Evolutionary conservation across 2,797 vertebrate species (phyloP).

Genomic region (Myotis myotis): DNA sequence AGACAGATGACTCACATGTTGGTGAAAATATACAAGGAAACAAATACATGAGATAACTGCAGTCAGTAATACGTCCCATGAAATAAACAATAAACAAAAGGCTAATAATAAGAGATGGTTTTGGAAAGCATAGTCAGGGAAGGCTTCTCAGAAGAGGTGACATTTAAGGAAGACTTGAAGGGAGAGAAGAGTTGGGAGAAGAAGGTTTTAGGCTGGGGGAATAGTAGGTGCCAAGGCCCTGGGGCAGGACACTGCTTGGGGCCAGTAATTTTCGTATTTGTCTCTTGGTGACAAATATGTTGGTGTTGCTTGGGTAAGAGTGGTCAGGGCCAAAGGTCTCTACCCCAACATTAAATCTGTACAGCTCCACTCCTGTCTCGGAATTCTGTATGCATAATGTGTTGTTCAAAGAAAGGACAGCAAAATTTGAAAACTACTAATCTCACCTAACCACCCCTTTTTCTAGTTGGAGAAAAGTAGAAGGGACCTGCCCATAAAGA

Average conservation of each 20-base stretch:
- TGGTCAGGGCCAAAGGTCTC: neutral
- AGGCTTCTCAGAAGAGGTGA: neutral
- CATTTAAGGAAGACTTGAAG: neutral
- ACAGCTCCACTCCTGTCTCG: neutral
- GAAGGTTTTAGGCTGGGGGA: neutral
- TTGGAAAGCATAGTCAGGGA: neutral
- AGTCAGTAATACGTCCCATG: neutral
- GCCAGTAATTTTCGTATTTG: neutral
- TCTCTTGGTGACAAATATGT: neutral
- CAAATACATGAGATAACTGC: neutral
- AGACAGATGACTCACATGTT: neutral
- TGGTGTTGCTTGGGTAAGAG: neutral
- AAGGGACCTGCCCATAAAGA: neutral
- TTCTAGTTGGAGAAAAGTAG: neutral
- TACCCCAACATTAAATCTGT: neutral
- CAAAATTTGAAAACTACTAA: neutral
- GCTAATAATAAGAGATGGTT: neutral
- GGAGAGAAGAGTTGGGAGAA: neutral
- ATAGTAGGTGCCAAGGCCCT: neutral
- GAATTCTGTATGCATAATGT: neutral
- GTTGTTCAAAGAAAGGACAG: conserved; percentile 14
- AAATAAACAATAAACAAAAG: neutral
- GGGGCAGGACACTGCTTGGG: neutral
- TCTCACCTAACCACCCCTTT: neutral
- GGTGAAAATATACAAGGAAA: neutral